Conservation (phyloP, 1,140 invertebrate species). For the Rhopalosiphum maidis region DNA sequence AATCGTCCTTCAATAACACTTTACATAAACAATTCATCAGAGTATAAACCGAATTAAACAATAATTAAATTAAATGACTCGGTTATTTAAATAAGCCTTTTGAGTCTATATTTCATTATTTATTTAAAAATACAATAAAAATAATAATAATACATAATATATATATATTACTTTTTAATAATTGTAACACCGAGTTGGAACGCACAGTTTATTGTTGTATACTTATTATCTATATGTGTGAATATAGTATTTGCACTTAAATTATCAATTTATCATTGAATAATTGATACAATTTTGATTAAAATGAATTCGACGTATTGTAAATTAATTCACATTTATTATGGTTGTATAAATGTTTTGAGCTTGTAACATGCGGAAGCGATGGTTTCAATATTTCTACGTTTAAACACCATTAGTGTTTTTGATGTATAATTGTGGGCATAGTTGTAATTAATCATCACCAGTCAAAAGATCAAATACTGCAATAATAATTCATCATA, state of each 20-base stretch:
- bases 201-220: too few relatives aligned
- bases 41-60: background rate
- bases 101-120: background rate
- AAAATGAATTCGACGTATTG: background rate
- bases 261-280: background rate
- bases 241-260: background rate
- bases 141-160: too few relatives aligned
- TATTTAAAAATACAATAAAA: background rate
- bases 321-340: background rate
- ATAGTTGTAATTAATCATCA: background rate
- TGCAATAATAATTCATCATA: background rate
- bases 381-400: background rate
- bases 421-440: constrained; percentile 1
- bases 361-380: background rate
- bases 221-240: background rate
- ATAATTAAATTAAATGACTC: background rate
- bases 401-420: background rate
- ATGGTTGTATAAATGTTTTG: background rate
- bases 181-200: background rate
- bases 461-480: background rate
- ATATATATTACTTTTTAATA: background rate
- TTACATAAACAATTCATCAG: background rate
- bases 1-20: background rate
- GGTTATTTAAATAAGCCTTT: background rate
- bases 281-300: background rate